Base-by-base conservation (phyloP, 2,888 invertebrate species). In the Allolobophora icterica region DNA sequence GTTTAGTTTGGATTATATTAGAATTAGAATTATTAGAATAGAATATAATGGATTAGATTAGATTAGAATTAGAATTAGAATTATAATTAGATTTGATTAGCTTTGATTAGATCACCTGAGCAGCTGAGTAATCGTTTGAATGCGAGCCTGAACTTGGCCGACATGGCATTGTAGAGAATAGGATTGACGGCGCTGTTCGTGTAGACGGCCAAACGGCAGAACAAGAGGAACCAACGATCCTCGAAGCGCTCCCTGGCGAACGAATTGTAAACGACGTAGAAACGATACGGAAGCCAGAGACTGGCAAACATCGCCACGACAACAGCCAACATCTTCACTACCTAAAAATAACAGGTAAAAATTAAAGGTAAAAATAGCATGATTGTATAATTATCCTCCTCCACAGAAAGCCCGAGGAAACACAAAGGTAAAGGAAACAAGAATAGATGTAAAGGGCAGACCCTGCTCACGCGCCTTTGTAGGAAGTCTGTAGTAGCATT, bases 131-230 rank as follows among this genome's bases (percentile, higher is more conserved):
- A 15, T 4, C 87, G 17, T 33, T 35, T 95, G 94, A 97, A 97
- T 89, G 96, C 96, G 90, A 96, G 94, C 34, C 96, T 95, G 94
- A 97, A 96, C 94, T 96, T 96, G 92, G 95, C 96, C 0, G 96
- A 96, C 96, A 97, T 96, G 91, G 96, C 96, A 94, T 96, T 97
- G 96, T 97, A 97, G 90, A 97, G 95, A 92, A 96, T 96, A 0
- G 97, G 96, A 94, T 97, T 97, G 94, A 97, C 96, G 91, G 97
- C 96, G 91, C 96, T 96, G 95, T 97, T 97, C 93, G 96, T 96
- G 95, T 96, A 97, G 89, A 92, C 96, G 95, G 96, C 96, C 34
- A 96, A 96, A 93, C 96, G 96, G 92, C 96, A 96, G 93, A 96
- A 96, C 95, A 96, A 96, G 84, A 96, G 95, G 94, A 96, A 96